Evolutionary conservation across 2,113 vertebrate species (phyloP).

Genomic region (Rhodinocichla rosea): DNA sequence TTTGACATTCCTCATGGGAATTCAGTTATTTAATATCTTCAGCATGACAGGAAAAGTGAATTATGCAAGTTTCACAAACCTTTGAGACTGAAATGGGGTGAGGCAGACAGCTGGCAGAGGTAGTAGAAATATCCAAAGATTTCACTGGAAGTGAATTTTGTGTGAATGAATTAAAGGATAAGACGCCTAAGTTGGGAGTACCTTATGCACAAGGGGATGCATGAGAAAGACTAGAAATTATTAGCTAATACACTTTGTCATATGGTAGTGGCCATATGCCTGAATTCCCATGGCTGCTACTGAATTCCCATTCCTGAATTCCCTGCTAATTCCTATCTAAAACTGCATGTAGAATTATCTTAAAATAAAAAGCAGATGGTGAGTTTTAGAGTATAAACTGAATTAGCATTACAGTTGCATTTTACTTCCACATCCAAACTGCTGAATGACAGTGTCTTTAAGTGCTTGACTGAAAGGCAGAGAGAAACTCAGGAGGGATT

Average conservation of each 20-base stretch:
- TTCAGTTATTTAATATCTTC: not conserved
- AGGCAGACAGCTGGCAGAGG: not conserved
- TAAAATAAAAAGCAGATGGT: constrained; percentile 1
- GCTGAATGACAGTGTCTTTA: not conserved
- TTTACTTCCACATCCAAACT: not conserved
- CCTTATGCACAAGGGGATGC: not conserved
- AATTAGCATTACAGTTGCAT: not conserved
- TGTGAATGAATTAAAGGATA: not conserved
- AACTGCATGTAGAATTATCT: not conserved
- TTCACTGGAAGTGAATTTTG: not conserved
- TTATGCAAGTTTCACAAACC: not conserved
- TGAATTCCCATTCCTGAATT: no score
- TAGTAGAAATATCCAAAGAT: not conserved
- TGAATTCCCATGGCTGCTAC: not conserved
- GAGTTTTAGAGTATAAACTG: not conserved
- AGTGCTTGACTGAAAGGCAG: not conserved
- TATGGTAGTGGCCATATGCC: not conserved
- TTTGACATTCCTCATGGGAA: not conserved
- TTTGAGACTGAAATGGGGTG: not conserved
- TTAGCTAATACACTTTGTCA: not conserved
- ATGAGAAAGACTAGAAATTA: not conserved
- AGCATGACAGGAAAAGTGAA: not conserved
- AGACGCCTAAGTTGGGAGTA: not conserved
- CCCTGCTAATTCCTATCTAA: no score
- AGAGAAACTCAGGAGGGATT: not conserved